Base-by-base conservation (phyloP, 2,113 vertebrate genomes). In the Jaculus jaculus region DNA sequence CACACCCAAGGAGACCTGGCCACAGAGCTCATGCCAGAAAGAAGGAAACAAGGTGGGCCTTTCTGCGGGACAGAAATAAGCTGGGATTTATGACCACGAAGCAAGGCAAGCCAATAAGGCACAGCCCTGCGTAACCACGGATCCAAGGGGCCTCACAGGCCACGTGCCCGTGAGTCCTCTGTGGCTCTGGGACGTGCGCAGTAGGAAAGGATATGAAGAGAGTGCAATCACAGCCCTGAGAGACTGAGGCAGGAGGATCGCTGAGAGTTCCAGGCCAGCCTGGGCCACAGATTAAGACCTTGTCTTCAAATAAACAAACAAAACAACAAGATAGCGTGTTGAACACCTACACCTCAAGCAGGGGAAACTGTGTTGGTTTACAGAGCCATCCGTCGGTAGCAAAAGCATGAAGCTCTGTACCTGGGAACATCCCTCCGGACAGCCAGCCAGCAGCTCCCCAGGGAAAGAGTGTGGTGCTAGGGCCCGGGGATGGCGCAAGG, bases 101-200 rank as follows among this genome's bases (percentile, higher is more conserved):
- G 24, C 37, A 5, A 66, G 28, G 18, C 9, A 15, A 28, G 18
- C 2, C 15, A 58, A 18, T 32, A 5, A 66, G 28, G 23, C 9
- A 15, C 0, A 28, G 18, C 10, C 51, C 9, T 78, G 3, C 0
- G 0, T 16, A 54, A 21, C 84, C 5, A 4, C 26, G 0, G 20
- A 73, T 2, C 26, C 2, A 9, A 24, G 73, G 24, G 4, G 68
- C 3, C 0, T 1, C 61, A 7, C 7, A 11, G 21, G 47, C 47
- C 5, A 24, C 0, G 0, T 0, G 9, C 18, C 2, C 15, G 65
- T 12, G 21, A 7, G 11, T 8, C 32, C 47, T 65, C 51, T 3
- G 5, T 2, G 2, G 15, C 61, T 30, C 80, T 3, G 1, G 39
- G 18, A 28, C 16, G 0, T 1, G 1, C 18, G 32, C 34, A 75